Evolutionary conservation across 2,113 vertebrate genomes (phyloP).

Genomic region (Psittacara wagleri): DNA sequence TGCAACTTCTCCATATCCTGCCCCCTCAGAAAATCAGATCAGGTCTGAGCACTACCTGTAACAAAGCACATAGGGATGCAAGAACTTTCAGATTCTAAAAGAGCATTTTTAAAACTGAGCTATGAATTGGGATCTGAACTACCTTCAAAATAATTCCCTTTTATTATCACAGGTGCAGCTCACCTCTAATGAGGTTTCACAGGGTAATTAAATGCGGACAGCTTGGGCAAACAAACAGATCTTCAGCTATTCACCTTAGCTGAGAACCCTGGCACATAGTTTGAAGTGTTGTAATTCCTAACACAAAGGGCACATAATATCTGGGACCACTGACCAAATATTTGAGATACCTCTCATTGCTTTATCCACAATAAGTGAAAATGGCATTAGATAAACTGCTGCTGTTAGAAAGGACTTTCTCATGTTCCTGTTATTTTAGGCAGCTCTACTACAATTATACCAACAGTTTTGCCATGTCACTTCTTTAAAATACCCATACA

Average conservation of each 20-base stretch:
- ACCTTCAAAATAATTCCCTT: neutral
- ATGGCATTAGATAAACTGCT: neutral
- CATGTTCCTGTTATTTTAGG: slow-evolving; percentile 12
- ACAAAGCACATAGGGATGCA: neutral
- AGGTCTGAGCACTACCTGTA: neutral
- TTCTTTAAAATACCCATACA: slow-evolving; percentile 12
- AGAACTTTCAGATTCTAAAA: neutral
- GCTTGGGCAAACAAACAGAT: slow-evolving; percentile 34
- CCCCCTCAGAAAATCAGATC: neutral
- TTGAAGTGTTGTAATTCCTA: slow-evolving; percentile 30
- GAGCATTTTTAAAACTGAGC: neutral
- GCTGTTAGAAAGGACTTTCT: neutral
- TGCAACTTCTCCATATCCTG: neutral
- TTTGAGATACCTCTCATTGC: neutral
- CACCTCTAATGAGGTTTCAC: slow-evolving; percentile 32
- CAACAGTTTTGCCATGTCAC: neutral
- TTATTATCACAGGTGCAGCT: slow-evolving; percentile 13
- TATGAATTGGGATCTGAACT: neutral
- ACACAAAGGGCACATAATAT: neutral
- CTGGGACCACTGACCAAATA: neutral
- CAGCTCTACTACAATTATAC: neutral
- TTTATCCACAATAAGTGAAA: neutral
- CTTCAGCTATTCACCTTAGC: slow-evolving; percentile 15
- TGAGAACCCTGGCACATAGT: slow-evolving; percentile 22
- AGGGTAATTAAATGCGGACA: slow-evolving; percentile 22